These are phyloP conservation scores for Dromaius novaehollandiae DNA, from an alignment of 2,113 vertebrate genomes.

Conservation along the genomic window DNA sequence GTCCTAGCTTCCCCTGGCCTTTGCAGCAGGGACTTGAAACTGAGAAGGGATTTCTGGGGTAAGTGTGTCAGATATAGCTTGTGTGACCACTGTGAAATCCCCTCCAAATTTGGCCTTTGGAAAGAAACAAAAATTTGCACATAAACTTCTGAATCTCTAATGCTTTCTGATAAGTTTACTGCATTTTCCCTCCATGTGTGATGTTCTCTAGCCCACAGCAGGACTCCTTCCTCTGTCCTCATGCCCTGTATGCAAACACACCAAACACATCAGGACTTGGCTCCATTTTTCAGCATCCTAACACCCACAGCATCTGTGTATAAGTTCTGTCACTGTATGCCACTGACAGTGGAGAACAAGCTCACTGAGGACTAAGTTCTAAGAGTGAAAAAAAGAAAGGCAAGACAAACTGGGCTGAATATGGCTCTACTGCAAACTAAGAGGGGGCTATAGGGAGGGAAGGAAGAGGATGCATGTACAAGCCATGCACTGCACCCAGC, in stretches of 20 bases:
- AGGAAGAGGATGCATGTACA: too few species aligned
- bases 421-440: not conserved
- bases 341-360: not conserved
- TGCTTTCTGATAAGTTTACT: not conserved
- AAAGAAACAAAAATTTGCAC: not conserved
- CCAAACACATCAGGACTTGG: too few species aligned
- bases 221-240: not conserved
- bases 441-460: not conserved
- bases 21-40: not conserved
- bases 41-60: not conserved
- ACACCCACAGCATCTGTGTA: too few species aligned
- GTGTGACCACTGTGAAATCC: accelerated
- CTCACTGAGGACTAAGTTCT: not conserved
- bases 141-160: too few species aligned
- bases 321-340: too few species aligned
- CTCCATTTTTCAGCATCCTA: too few species aligned
- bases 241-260: too few species aligned
- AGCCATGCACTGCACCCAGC: not conserved
- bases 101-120: not conserved
- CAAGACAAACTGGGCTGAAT: too few species aligned
- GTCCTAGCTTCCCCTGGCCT: not conserved
- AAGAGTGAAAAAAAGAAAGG: too few species aligned
- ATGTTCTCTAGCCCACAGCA: not conserved
- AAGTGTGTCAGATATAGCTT: not conserved
- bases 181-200: accelerated